phyloP scores from a whole-genome alignment of 2,888 invertebrate species.

The Elaeidobius kamerunicus region DNA sequence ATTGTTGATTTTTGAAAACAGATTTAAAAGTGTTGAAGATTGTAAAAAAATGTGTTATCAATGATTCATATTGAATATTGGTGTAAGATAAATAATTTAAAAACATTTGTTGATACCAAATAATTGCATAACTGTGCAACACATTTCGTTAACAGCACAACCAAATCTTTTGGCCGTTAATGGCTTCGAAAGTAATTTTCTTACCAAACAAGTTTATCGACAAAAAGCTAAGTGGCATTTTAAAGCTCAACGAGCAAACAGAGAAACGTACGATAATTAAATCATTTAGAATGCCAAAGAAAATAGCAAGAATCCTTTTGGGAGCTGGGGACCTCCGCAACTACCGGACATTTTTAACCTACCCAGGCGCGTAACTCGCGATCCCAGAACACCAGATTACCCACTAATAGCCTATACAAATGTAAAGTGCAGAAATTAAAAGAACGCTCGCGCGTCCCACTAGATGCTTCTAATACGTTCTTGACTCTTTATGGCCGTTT shows the following conservation, averaged over 20 bases:
- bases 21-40: constrained; percentile 6
- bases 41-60: not conserved
- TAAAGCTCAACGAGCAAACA: too few species aligned
- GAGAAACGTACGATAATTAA: constrained; percentile 9
- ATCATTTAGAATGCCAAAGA: constrained; percentile 12
- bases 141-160: too few species aligned
- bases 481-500: constrained; percentile 35
- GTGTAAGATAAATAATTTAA: not conserved
- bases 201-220: too few species aligned
- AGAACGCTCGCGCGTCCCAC: constrained; percentile 34
- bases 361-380: constrained; percentile 31
- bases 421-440: constrained; percentile 40
- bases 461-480: constrained; percentile 34
- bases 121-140: too few species aligned
- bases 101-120: too few species aligned
- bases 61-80: not conserved
- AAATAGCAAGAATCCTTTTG: constrained; percentile 9
- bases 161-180: too few species aligned
- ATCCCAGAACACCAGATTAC: constrained; percentile 34
- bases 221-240: too few species aligned
- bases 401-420: constrained; percentile 39
- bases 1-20: too few species aligned
- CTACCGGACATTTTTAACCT: constrained; percentile 26
- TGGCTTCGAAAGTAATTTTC: too few species aligned
- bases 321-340: constrained; percentile 25